Conservation (phyloP, 2,888 invertebrate genomes). For the Orthonevra nobilis region DNA sequence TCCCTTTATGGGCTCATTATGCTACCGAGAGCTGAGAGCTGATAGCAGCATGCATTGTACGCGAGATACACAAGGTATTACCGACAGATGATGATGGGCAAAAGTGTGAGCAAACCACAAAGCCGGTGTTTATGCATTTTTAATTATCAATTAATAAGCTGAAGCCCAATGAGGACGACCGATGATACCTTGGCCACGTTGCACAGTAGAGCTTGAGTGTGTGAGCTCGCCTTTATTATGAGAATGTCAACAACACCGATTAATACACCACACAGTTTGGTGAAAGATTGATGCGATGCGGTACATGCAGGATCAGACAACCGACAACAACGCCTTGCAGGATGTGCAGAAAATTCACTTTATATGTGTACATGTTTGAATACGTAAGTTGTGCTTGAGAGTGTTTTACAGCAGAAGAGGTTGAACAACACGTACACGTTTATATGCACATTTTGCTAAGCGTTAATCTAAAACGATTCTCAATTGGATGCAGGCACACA, state of each 20-base stretch:
- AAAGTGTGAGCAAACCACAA: conserved; percentile 55
- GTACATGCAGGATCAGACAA: conserved; percentile 40
- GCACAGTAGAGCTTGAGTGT: too few species aligned
- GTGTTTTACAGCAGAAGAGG: too few species aligned
- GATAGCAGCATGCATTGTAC: too few species aligned
- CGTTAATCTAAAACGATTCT: conserved; percentile 67
- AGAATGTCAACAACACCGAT: conserved; percentile 69
- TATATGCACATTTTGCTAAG: conserved; percentile 63
- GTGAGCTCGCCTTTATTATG: conserved; percentile 59
- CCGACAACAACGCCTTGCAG: conserved; percentile 18
- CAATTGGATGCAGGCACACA: conserved; percentile 55
- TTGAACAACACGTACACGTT: conserved; percentile 10
- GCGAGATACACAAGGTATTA: too few species aligned
- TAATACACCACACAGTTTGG: conserved; percentile 65
- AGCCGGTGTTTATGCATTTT: conserved; percentile 70
- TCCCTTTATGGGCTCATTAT: conserved; percentile 67
- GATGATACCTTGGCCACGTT: conserved; percentile 56
- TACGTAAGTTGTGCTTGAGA: conserved; percentile 8
- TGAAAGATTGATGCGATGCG: conserved; percentile 68
- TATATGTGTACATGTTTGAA: conserved; percentile 2
- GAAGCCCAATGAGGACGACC: conserved; percentile 48
- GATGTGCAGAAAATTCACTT: conserved; percentile 36
- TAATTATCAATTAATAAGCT: conserved; percentile 70
- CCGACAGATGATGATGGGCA: too few species aligned
- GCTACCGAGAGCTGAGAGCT: conserved; percentile 18